Percentiles rank a stretch among this genome's conserved stretches.
Conservation (phyloP, 2,113 vertebrate genomes). For the Crotalus horridus region DNA sequence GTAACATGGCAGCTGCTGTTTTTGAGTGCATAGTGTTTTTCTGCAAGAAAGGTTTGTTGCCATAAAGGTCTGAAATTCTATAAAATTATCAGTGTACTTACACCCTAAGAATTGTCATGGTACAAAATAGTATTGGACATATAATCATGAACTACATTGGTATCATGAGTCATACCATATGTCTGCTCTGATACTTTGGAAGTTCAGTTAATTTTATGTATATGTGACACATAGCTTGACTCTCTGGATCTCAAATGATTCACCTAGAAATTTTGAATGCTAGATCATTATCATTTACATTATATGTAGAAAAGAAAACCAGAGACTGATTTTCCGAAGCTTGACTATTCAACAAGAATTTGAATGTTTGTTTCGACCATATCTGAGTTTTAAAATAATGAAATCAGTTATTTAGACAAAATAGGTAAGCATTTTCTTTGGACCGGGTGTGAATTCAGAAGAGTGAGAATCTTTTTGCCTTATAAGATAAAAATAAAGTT, state of each 20-base stretch:
- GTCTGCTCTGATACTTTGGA: not conserved
- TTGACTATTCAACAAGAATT: not conserved
- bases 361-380: not conserved
- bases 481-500: not conserved
- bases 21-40: not conserved
- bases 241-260: not conserved
- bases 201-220: not conserved
- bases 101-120: conserved; percentile 1
- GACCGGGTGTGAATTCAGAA: not conserved
- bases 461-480: not conserved
- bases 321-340: not conserved
- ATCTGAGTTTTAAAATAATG: not conserved
- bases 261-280: not conserved
- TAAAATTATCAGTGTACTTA: not conserved
- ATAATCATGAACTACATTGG: not conserved
- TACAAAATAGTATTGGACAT: not conserved
- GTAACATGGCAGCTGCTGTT: not conserved
- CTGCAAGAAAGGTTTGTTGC: conserved; percentile 29
- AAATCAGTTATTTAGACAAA: not conserved
- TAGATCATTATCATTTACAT: not conserved
- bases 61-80: not conserved
- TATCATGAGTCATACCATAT: not conserved
- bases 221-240: not conserved
- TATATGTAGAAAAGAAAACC: not conserved
- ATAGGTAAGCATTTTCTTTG: not conserved